A percentile compares a stretch with the other conserved stretches of the same genome.
Evolutionary conservation across 2,113 vertebrate genomes (phyloP).

Genomic region (Charadrius vociferus): DNA sequence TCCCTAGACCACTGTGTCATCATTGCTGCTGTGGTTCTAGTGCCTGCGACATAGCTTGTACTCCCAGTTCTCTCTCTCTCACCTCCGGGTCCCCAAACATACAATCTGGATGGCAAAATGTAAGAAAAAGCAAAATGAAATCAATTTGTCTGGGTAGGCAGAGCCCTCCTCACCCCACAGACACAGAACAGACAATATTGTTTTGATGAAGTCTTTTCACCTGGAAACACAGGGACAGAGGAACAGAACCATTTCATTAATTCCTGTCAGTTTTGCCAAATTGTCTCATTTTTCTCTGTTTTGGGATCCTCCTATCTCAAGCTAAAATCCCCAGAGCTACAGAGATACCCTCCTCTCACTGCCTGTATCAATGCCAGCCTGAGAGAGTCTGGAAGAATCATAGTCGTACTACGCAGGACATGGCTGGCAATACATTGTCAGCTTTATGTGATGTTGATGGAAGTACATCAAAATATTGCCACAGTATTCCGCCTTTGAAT

Average conservation of each 20-base stretch:
- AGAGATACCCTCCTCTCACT: background rate
- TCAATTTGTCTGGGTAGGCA: background rate
- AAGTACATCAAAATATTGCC: background rate
- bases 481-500: background rate
- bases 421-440: background rate
- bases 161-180: background rate
- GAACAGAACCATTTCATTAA: slow-evolving; percentile 19
- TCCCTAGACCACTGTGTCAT: background rate
- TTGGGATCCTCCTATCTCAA: background rate
- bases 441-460: background rate
- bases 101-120: background rate
- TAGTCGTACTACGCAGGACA: background rate
- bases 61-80: background rate
- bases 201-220: background rate
- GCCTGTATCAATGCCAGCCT: background rate
- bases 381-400: background rate
- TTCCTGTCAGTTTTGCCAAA: slow-evolving; percentile 22
- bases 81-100: background rate
- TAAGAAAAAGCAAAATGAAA: background rate
- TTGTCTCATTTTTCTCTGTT: slow-evolving; percentile 19
- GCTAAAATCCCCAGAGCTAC: background rate
- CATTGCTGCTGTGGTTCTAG: background rate
- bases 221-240: background rate
- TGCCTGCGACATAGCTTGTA: background rate
- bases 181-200: background rate